phyloP scores from a whole-genome alignment of 2,797 vertebrate genomes.

The Gallinago nigripennis region DNA sequence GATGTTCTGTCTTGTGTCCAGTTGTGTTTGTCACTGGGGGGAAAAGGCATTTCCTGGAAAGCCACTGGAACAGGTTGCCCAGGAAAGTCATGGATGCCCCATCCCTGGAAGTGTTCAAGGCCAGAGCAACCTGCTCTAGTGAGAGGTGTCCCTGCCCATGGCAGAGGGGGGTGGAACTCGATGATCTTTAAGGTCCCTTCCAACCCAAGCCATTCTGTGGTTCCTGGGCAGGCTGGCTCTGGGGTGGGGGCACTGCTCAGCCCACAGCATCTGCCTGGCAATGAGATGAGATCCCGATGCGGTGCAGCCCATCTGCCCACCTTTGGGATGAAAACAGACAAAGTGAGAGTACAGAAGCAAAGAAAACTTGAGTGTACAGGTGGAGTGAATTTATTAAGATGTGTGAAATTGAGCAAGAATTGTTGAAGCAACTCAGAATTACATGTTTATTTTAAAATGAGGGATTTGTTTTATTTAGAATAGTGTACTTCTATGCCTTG shows the following conservation, averaged over 20 bases:
- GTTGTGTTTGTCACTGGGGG: not conserved
- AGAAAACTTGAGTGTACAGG: not conserved
- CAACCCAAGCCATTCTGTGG: no score
- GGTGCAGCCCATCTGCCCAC: rapidly evolving
- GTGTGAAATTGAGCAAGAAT: not conserved
- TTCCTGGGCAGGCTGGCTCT: not conserved
- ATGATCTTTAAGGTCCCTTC: no score
- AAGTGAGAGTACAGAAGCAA: not conserved
- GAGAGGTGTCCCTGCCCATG: no score
- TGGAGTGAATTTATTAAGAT: not conserved
- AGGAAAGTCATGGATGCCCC: no score
- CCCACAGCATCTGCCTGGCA: not conserved
- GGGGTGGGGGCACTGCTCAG: not conserved
- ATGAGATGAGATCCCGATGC: rapidly evolving
- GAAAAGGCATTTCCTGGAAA: not conserved
- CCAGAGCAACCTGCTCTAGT: no score
- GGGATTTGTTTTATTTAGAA: not conserved
- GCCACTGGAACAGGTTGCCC: no score
- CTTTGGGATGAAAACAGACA: not conserved
- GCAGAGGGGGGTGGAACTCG: no score
- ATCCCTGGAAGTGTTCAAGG: no score
- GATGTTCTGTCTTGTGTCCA: rapidly evolving
- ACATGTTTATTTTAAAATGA: not conserved
- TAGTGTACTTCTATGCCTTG: not conserved
- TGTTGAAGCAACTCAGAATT: not conserved